These are phyloP conservation scores for Oreochromis tanganicae DNA, from an alignment of 2,113 vertebrate species.

Conservation along the genomic window DNA sequence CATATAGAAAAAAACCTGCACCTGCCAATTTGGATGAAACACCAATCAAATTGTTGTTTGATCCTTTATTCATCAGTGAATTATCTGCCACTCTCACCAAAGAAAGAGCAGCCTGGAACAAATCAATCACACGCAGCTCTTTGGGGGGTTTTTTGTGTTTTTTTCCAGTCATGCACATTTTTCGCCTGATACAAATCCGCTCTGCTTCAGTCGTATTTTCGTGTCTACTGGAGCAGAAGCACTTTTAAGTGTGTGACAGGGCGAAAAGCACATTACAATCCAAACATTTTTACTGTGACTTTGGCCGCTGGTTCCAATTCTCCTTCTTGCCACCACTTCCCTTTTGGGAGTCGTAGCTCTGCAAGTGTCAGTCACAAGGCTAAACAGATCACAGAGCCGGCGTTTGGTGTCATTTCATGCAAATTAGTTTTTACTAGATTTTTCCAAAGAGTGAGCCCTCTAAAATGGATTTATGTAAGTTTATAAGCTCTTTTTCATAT, in stretches of 20 bases:
- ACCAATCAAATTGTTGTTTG: background rate
- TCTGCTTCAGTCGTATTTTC: background rate
- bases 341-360: background rate
- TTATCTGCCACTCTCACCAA: background rate
- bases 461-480: background rate
- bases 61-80: background rate
- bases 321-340: constrained; percentile 38
- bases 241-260: background rate
- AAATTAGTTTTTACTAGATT: background rate
- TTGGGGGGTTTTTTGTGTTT: rapidly evolving
- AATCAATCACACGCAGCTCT: background rate
- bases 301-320: constrained; percentile 34
- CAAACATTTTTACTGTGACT: background rate
- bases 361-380: background rate
- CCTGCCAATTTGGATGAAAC: constrained; percentile 15
- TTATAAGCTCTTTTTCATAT: background rate
- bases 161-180: background rate
- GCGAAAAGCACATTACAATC: background rate
- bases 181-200: background rate
- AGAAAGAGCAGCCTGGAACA: background rate
- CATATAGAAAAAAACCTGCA: background rate
- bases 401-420: background rate
- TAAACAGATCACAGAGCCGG: background rate
- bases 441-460: background rate
- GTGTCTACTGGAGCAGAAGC: background rate